Percentiles rank a stretch among this genome's conserved stretches.
Evolutionary conservation across 1,140 invertebrate species (phyloP).

Genomic region (Stenopsyche tienmushanensis): DNA sequence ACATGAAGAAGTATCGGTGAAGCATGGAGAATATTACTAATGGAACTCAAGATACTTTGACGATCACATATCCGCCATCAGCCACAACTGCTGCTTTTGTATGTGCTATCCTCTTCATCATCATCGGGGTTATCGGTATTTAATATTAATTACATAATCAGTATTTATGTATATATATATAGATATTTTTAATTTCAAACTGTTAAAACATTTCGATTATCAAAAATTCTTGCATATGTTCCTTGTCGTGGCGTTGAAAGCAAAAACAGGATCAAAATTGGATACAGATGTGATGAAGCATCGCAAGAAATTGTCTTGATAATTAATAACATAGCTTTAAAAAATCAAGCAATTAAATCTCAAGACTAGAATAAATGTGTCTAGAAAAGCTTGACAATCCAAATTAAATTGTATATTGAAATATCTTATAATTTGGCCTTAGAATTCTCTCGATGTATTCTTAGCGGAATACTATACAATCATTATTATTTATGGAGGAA

Average conservation of each 20-base stretch:
- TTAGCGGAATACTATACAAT: too few species aligned
- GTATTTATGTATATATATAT: not conserved
- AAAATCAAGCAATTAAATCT: too few species aligned
- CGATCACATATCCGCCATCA: slow-evolving; percentile 61
- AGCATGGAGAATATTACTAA: not conserved
- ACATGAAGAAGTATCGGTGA: not conserved
- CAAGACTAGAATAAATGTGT: too few species aligned
- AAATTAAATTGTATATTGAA: too few species aligned
- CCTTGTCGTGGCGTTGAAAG: not conserved
- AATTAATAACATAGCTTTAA: not conserved
- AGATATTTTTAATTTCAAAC: not conserved
- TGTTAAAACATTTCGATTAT: not conserved
- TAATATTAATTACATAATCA: slow-evolving; percentile 24
- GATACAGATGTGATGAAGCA: not conserved
- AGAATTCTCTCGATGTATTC: too few species aligned
- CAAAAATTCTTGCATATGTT: not conserved
- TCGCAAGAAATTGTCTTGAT: not conserved
- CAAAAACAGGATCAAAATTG: not conserved
- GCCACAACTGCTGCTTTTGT: slow-evolving; percentile 73
- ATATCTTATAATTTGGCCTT: too few species aligned
- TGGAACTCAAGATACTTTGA: not conserved
- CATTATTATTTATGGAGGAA: too few species aligned
- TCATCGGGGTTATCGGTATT: slow-evolving; percentile 76
- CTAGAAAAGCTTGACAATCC: too few species aligned
- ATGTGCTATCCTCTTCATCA: slow-evolving; percentile 75